phyloP scores from a whole-genome alignment of 2,797 vertebrate species.

The Notamacropus eugenii region DNA sequence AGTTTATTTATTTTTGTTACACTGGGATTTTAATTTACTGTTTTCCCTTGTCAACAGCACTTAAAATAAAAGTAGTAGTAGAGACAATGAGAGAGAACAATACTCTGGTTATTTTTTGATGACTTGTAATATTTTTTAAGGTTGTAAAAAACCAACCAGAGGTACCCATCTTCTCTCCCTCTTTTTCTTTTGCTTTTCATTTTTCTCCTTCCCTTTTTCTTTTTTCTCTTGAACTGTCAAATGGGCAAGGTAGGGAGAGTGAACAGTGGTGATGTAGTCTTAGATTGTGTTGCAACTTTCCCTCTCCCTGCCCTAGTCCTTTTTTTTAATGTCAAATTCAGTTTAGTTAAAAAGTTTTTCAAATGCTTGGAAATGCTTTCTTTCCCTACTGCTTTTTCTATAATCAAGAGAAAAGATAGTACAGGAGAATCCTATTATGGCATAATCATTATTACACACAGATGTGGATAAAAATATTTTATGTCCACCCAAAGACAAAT shows the following conservation, averaged over 20 bases:
- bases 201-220: no score
- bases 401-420: not conserved
- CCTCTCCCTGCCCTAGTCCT: not conserved
- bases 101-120: not conserved
- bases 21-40: not conserved
- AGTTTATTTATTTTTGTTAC: not conserved
- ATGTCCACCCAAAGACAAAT: not conserved
- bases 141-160: not conserved
- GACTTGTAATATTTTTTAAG: not conserved
- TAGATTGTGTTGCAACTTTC: not conserved
- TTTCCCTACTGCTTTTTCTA: not conserved
- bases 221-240: not conserved
- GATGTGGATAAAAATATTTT: not conserved
- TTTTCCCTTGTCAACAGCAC: not conserved
- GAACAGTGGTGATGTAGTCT: not conserved
- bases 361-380: conserved; percentile 31
- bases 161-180: not conserved
- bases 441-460: not conserved
- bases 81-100: not conserved
- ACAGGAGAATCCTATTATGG: not conserved
- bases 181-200: not conserved
- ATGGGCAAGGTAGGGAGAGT: not conserved
- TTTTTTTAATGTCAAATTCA: conserved; percentile 10
- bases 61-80: not conserved
- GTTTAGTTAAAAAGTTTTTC: conserved; percentile 18